Evolutionary conservation across 2,113 vertebrate species (phyloP).

Genomic region (Pluvialis apricaria): DNA sequence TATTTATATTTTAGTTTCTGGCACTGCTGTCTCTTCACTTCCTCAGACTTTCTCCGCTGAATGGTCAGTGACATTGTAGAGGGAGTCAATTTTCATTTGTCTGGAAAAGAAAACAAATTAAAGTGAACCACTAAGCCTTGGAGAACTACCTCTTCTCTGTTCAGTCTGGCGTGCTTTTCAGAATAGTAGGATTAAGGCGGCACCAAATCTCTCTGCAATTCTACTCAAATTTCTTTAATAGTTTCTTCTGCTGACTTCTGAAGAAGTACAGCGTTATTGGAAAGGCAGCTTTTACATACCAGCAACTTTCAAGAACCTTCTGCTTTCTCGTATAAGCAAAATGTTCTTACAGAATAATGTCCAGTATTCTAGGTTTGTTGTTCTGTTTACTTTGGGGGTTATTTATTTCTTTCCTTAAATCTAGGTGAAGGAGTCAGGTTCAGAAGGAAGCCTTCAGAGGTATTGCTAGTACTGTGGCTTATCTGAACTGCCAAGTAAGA

Average conservation of each 20-base stretch:
- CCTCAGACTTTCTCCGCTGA: neutral
- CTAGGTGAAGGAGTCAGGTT: neutral
- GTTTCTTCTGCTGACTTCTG: slow-evolving; percentile 12
- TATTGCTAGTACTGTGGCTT: neutral
- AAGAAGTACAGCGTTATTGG: neutral
- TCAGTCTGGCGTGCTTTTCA: neutral
- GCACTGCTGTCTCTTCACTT: neutral
- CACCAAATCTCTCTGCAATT: neutral
- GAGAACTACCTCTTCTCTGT: slow-evolving; percentile 2
- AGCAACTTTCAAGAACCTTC: neutral
- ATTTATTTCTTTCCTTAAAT: neutral
- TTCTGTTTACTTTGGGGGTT: neutral
- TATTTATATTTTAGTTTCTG: slow-evolving; percentile 29
- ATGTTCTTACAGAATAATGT: neutral
- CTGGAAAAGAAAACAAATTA: slow-evolving; percentile 43
- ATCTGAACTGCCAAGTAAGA: neutral
- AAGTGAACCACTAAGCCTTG: slow-evolving; percentile 31
- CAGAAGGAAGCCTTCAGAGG: neutral
- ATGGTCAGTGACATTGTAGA: slow-evolving; percentile 14
- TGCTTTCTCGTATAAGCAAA: neutral
- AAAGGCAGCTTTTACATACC: neutral
- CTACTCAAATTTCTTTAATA: neutral
- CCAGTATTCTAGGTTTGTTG: neutral
- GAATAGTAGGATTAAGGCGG: slow-evolving; percentile 20
- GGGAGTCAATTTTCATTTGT: slow-evolving; percentile 40